Evolutionary conservation across 2,888 invertebrate genomes (phyloP), one percentile per base, ranked within the genome.

Genomic region (Onthophagus sagittarius): DNA sequence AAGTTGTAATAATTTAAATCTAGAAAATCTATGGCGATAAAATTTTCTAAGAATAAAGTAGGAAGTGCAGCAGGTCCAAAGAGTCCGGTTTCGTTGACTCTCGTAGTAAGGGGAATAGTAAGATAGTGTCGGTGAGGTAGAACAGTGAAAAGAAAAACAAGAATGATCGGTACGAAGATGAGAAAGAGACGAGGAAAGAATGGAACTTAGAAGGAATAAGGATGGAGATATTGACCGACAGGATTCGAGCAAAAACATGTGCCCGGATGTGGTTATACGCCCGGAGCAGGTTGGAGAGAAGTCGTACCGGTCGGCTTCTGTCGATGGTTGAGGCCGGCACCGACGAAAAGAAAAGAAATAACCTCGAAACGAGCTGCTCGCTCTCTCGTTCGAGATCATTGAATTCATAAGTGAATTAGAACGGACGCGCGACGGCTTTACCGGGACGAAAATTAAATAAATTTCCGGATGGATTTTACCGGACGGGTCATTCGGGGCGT

Each of bases 221-320:
- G 71, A 11, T 64, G 15, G 74, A 69, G 70, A 71, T 15, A 11
- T 23, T 32, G 72, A 33, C 23, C 39, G 72, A 70, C 67, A 72
- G 74, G 74, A 70, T 73, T 79, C 76, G 77, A 77, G 80, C 78
- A 82, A 82, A 81, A 82, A 82, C 82, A 80, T 81, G 80, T 80
- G 81, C 78, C 80, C 81, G 82, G 82, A 82, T 81, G 82, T 80
- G 81, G 81, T 80, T 78, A 53, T 53, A 77, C 71, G 82, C 82
- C 81, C 77, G 78, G 77, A 80, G 82, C 77, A 73, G 76, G 74
- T 77, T 77, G 76, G 76, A 75, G 23, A 23, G 71, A 75, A 75
- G 74, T 75, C 75, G 77, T 75, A 74, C 63, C 73, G 65, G 73
- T 53, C 39, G 39, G 39, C 39, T 53, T 53, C 39, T 53, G 39